Percentiles rank a stretch among this genome's conserved stretches.
Evolutionary conservation across 2,888 invertebrate species (phyloP).

Genomic region (Operophtera brumata): DNA sequence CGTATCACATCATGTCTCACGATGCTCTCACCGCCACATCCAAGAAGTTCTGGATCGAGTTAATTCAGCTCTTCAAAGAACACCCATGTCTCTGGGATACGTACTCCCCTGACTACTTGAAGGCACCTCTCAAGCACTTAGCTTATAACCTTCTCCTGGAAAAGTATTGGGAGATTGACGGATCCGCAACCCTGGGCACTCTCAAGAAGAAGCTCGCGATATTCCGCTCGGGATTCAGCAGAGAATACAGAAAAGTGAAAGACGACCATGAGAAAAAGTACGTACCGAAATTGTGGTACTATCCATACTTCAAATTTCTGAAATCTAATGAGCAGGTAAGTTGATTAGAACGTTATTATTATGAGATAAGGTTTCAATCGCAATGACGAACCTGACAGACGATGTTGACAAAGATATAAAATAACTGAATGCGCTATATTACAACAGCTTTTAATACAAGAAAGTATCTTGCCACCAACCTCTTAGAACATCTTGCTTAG

Average conservation of each 20-base stretch:
- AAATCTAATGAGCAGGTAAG: not conserved
- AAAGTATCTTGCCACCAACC: no score
- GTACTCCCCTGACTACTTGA: not conserved
- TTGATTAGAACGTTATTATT: not conserved
- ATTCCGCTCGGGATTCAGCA: not conserved
- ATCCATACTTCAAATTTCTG: slow-evolving; percentile 10
- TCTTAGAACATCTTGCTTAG: no score
- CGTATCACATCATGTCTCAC: not conserved
- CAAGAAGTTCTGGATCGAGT: slow-evolving; percentile 14
- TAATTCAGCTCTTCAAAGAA: slow-evolving; percentile 21
- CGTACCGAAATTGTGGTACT: slow-evolving; percentile 9
- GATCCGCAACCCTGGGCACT: not conserved
- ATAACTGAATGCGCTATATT: not conserved
- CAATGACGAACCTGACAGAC: not conserved
- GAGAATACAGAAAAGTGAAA: not conserved
- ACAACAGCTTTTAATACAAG: no score
- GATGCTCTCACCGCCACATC: not conserved
- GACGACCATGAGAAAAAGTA: not conserved
- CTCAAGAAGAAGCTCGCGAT: slow-evolving; percentile 5
- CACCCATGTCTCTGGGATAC: slow-evolving; percentile 22
- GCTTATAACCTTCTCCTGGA: slow-evolving; percentile 21
- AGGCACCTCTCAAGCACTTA: slow-evolving; percentile 3
- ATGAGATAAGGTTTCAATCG: not conserved
- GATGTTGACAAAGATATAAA: not conserved
- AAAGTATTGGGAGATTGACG: slow-evolving; percentile 23